Evolutionary conservation across 2,113 vertebrate genomes (phyloP).

Genomic region (Limanda limanda): DNA sequence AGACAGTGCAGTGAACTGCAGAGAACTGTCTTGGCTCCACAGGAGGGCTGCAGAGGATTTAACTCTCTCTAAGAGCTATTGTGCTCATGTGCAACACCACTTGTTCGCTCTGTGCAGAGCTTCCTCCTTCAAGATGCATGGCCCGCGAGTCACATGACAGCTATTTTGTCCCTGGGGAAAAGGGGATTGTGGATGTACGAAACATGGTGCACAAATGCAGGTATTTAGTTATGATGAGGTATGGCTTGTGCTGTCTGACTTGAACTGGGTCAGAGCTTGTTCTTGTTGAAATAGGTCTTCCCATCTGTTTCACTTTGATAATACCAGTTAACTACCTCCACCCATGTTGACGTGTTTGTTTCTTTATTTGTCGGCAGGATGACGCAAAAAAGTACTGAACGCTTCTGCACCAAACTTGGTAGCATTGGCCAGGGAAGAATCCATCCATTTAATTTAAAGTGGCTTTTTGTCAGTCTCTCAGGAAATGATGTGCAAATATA

Average conservation of each 20-base stretch:
- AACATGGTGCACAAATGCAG: conserved; percentile 39
- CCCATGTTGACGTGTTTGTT: background rate
- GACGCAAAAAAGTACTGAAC: background rate
- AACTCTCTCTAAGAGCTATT: conserved; percentile 40
- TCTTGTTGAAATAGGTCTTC: conserved; percentile 62
- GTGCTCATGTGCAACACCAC: conserved; percentile 33
- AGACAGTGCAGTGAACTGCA: background rate
- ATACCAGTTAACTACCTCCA: background rate
- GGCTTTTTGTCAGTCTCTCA: too few species aligned
- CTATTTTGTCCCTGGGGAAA: conserved; percentile 53
- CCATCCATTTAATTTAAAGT: too few species aligned
- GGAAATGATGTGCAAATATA: background rate
- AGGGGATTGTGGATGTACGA: conserved; percentile 33
- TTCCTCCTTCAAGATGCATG: conserved; percentile 45
- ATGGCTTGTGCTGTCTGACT: conserved; percentile 30
- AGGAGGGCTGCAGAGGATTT: conserved; percentile 41
- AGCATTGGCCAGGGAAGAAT: background rate
- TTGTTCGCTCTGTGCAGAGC: conserved; percentile 26
- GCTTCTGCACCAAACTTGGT: background rate
- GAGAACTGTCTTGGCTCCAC: conserved; percentile 21
- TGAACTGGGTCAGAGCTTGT: conserved; percentile 69
- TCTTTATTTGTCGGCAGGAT: background rate
- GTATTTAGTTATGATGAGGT: conserved; percentile 57
- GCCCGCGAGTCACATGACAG: conserved; percentile 41
- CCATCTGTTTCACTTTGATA: conserved; percentile 38